Conservation (phyloP, 2,113 vertebrate genomes). For the Pygoscelis antarcticus region DNA sequence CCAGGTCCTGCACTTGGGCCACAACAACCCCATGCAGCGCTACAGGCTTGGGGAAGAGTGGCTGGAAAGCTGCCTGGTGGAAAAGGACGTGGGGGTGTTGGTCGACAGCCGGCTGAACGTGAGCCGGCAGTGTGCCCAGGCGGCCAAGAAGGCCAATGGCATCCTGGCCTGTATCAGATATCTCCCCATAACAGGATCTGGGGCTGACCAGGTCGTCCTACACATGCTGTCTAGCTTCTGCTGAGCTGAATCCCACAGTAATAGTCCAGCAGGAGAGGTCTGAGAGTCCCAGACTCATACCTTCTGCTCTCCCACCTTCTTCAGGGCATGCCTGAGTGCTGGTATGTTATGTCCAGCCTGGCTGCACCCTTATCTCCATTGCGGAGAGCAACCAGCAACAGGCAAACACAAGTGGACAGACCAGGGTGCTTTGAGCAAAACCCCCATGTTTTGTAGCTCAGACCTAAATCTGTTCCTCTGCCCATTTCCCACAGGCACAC, state of each 20-base stretch:
- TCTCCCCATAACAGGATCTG: neutral
- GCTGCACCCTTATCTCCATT: neutral
- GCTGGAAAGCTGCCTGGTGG: too few species aligned
- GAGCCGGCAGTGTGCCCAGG: too few species aligned
- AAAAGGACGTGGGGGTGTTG: too few species aligned
- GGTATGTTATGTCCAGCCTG: neutral
- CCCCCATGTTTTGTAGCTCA: neutral
- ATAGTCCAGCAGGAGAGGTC: neutral
- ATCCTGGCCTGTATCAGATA: neutral
- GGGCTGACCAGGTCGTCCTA: neutral
- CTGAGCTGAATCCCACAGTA: neutral
- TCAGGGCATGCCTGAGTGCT: neutral
- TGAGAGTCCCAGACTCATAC: neutral
- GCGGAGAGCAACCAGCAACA: neutral
- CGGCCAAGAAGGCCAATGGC: too few species aligned
- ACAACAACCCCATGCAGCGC: too few species aligned
- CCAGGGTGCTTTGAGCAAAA: neutral
- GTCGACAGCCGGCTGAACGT: too few species aligned
- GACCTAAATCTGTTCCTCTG: neutral
- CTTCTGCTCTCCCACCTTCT: neutral
- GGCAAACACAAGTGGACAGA: neutral
- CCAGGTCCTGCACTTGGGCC: too few species aligned
- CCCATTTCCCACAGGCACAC: fast-evolving
- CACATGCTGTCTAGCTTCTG: neutral
- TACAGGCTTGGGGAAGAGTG: too few species aligned